Percentiles rank a stretch among this genome's conserved stretches.
Evolutionary conservation across 1,140 invertebrate genomes (phyloP).

Genomic region (Drosophila ogumai): DNA sequence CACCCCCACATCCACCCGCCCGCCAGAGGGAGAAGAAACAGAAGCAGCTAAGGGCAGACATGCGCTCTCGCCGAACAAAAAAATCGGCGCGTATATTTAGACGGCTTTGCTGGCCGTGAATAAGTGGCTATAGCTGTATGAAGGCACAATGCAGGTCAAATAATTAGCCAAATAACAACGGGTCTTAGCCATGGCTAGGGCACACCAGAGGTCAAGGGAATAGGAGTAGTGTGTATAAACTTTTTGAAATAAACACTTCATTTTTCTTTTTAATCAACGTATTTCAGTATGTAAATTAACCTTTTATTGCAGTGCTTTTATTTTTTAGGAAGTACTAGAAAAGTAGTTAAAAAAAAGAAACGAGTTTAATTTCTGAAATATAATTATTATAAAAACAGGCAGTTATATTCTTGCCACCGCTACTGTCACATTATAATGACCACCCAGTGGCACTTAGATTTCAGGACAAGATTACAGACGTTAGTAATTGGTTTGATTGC

Average conservation of each 20-base stretch:
- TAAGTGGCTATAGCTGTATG: constrained; percentile 7
- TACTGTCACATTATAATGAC: not conserved
- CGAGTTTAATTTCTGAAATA: no score
- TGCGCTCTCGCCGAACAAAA: constrained; percentile 24
- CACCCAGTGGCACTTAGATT: not conserved
- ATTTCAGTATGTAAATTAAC: not conserved
- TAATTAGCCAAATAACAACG: not conserved
- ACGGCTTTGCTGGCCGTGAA: constrained; percentile 37
- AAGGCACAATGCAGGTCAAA: constrained; percentile 7
- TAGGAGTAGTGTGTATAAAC: not conserved
- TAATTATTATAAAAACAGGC: not conserved
- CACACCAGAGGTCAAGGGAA: not conserved
- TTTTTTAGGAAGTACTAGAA: not conserved
- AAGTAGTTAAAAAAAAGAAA: not conserved
- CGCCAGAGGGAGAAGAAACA: constrained; percentile 13
- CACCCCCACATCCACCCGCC: constrained; percentile 2
- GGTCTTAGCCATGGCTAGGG: not conserved
- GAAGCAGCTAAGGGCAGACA: constrained; percentile 49
- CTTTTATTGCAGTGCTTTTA: no score
- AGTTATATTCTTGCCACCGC: not conserved
- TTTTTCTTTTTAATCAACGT: not conserved
- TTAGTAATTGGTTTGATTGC: constrained; percentile 39
- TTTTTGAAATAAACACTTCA: not conserved
- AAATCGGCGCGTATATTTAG: constrained; percentile 40
- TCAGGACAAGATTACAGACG: not conserved